Percentiles rank a stretch among this genome's conserved stretches.
These are phyloP conservation scores for Scelioninae gen. 1 DNA, from an alignment of 2,888 invertebrate genomes.

Conservation along the genomic window DNA sequence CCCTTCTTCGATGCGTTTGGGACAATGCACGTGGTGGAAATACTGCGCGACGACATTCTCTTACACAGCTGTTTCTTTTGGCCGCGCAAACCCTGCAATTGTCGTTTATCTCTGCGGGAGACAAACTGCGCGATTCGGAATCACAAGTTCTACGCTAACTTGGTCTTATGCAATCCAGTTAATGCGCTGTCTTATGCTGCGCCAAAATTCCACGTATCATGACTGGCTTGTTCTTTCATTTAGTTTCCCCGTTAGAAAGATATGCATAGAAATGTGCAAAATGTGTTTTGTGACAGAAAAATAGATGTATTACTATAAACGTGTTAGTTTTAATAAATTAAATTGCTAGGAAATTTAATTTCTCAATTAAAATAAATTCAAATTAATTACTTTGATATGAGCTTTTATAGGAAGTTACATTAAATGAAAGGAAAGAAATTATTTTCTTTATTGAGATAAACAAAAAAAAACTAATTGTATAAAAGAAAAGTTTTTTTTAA, in stretches of 20 bases:
- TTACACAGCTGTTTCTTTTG: constrained; percentile 57
- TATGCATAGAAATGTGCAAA: background rate
- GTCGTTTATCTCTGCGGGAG: constrained; percentile 57
- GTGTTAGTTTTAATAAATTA: too few relatives aligned
- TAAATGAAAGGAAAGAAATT: too few relatives aligned
- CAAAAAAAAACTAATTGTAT: too few relatives aligned
- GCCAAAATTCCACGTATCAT: constrained; percentile 32
- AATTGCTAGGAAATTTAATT: too few relatives aligned
- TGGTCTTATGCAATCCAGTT: constrained; percentile 46
- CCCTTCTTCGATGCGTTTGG: constrained; percentile 45
- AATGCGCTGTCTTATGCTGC: constrained; percentile 30
- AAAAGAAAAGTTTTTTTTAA: too few relatives aligned
- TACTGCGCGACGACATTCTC: constrained; percentile 18
- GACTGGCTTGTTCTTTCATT: background rate
- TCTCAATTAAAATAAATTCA: too few relatives aligned
- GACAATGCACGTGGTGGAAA: constrained; percentile 51
- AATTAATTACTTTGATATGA: too few relatives aligned
- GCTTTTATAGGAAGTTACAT: too few relatives aligned
- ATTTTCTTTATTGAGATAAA: too few relatives aligned
- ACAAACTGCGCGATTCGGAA: constrained; percentile 55
- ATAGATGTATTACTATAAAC: too few relatives aligned
- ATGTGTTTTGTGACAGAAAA: too few relatives aligned
- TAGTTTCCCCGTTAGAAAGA: background rate
- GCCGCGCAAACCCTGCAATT: constrained; percentile 45
- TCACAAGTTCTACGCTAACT: constrained; percentile 51